phyloP scores from a whole-genome alignment of 1,140 invertebrate genomes.

The Hestina assimilis region DNA sequence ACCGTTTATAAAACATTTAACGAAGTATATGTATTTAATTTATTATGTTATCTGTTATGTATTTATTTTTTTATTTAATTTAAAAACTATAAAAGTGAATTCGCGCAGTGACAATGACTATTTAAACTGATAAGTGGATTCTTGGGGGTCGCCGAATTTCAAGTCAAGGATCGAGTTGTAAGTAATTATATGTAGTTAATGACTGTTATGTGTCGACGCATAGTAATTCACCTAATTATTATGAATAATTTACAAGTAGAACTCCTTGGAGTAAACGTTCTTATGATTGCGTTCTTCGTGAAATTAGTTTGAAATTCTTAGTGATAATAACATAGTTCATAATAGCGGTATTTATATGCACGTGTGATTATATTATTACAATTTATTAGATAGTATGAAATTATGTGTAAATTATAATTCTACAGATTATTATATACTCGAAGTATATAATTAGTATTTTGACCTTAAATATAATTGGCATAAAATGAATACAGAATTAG shows the following conservation, averaged over 20 bases:
- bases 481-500: too few relatives aligned
- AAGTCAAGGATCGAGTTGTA: constrained; percentile 41
- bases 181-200: constrained; percentile 41
- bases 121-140: constrained; percentile 33
- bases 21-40: background rate
- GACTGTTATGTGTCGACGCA: constrained; percentile 27
- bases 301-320: background rate
- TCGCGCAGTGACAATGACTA: constrained; percentile 32
- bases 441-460: too few relatives aligned
- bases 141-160: constrained; percentile 36
- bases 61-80: constrained; percentile 13
- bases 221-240: constrained; percentile 40
- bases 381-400: background rate
- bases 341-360: background rate
- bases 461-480: too few relatives aligned
- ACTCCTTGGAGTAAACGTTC: constrained; percentile 39
- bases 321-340: background rate
- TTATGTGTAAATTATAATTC: background rate
- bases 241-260: constrained; percentile 35
- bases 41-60: constrained; percentile 1
- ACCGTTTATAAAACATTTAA: constrained; percentile 3
- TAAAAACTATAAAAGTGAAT: constrained; percentile 17
- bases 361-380: background rate
- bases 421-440: background rate
- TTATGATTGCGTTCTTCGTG: background rate